Percentiles rank a stretch among this genome's conserved stretches.
These are phyloP conservation scores for Forbesichthys agassizii DNA, from an alignment of 2,113 vertebrate species.

Conservation along the genomic window DNA sequence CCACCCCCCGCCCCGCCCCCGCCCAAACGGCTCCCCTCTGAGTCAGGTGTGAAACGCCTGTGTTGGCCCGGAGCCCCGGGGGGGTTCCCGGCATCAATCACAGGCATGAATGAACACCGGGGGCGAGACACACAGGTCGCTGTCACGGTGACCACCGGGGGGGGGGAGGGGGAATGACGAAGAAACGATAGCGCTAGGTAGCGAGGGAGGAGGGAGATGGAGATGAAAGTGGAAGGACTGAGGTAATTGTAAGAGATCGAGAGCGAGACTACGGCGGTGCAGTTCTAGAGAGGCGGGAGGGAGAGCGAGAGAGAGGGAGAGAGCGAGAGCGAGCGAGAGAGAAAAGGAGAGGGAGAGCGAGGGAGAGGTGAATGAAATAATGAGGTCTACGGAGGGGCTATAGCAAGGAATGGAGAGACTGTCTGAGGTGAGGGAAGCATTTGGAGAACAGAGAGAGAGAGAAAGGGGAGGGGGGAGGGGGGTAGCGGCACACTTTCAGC, in stretches of 20 bases:
- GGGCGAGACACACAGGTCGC: no score
- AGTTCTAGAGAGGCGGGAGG: background rate
- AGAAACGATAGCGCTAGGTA: no score
- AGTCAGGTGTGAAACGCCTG: slow-evolving; percentile 44
- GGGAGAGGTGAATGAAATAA: slow-evolving; percentile 43
- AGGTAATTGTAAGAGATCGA: slow-evolving; percentile 53
- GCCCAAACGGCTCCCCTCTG: slow-evolving; percentile 47
- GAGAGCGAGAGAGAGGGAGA: slow-evolving; percentile 40
- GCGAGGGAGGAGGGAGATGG: slow-evolving; percentile 54
- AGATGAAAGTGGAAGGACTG: slow-evolving; percentile 52
- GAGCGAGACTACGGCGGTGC: slow-evolving; percentile 20
- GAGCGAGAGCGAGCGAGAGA: slow-evolving; percentile 48
- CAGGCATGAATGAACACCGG: no score
- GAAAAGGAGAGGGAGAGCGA: slow-evolving; percentile 13
- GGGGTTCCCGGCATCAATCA: no score
- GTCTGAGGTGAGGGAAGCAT: slow-evolving; percentile 48
- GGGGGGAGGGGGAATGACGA: slow-evolving; percentile 40
- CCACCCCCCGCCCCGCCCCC: slow-evolving; percentile 38
- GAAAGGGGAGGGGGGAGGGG: slow-evolving; percentile 2
- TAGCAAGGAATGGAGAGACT: slow-evolving; percentile 25
- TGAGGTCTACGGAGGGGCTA: slow-evolving; percentile 57
- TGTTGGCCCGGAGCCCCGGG: slow-evolving; percentile 1
- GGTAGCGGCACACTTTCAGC: slow-evolving; percentile 37
- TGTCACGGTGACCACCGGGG: background rate
- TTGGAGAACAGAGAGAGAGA: slow-evolving; percentile 19